Evolutionary conservation across 2,888 invertebrate genomes (phyloP), one percentile per base, ranked within the genome.

Genomic region (Drosophila falleni): DNA sequence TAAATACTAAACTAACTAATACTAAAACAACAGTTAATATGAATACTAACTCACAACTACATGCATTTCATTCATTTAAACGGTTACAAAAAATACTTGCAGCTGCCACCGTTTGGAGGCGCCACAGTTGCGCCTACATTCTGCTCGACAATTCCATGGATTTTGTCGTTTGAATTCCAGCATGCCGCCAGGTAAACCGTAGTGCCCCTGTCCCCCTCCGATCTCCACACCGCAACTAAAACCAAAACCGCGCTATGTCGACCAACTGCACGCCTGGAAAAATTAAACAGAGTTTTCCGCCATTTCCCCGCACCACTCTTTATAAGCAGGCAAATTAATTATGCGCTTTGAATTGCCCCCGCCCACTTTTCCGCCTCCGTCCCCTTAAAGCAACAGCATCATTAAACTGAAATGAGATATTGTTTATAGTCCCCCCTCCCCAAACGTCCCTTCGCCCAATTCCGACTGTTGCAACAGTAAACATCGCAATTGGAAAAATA

Each of bases 91-190:
- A 37, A 37, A 16, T 49, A 39, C 44, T 51, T 51, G 63, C 73
- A 75, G 87, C 85, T 60, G 68, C 76, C 31, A 87, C 89, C 10
- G 70, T 80, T 84, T 91, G 91, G 91, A 86, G 91, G 71, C 90
- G 90, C 51, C 90, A 90, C 69, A 91, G 90, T 62, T 85, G 87
- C 72, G 82, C 83, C 74, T 91, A 91, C 72, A 89, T 90, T 65
- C 71, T 91, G 46, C 77, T 91, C 79, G 91, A 91, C 84, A 85
- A 90, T 70, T 82, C 83, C 53, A 89, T 89, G 89, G 90, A 90
- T 80, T 87, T 89, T 78, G 80, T 89, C 80, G 78, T 87, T 67
- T 87, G 70, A 87, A 71, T 66, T 63, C 63, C 65, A 11, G 19
- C 54, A 44, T 39, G 33, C 26, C 41, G 42, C 26, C 78, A 84